These are phyloP conservation scores for Sebastes vulpes DNA, from an alignment of 2,797 vertebrate genomes.

Conservation along the genomic window DNA sequence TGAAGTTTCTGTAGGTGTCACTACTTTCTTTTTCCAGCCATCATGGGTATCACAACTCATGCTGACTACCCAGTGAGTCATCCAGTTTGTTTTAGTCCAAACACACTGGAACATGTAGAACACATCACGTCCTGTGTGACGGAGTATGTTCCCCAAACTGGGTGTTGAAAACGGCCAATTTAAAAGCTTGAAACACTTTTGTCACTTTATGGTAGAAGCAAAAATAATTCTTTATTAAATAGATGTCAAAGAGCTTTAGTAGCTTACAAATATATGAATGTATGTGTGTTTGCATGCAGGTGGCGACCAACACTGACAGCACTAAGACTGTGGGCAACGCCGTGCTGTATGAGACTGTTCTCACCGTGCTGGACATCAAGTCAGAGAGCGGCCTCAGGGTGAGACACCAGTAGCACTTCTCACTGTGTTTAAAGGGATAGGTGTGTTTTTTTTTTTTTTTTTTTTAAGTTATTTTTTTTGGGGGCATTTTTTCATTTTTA, in stretches of 20 bases:
- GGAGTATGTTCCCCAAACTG: background rate
- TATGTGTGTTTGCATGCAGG: slow-evolving; percentile 72
- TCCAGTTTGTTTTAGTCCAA: background rate
- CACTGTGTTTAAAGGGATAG: background rate
- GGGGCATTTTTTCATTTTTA: no score
- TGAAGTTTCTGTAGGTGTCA: background rate
- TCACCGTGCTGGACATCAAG: slow-evolving; percentile 91
- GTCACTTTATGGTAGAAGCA: background rate
- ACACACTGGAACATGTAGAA: background rate
- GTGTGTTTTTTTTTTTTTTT: background rate
- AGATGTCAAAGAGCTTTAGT: background rate
- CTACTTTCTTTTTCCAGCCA: background rate
- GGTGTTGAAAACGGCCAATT: background rate
- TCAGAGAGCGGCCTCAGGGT: slow-evolving; percentile 93
- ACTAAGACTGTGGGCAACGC: slow-evolving; percentile 92
- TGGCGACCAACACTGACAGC: slow-evolving; percentile 94
- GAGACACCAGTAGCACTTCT: slow-evolving; percentile 7
- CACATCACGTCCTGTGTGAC: background rate
- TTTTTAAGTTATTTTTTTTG: no score
- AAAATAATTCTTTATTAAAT: background rate
- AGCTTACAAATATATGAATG: background rate
- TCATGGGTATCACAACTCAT: background rate
- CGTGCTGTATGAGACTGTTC: slow-evolving; percentile 92
- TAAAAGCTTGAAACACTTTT: background rate
- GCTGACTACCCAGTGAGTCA: background rate